These are phyloP conservation scores for Coryphaenoides rupestris DNA, from an alignment of 2,113 vertebrate genomes.

Conservation along the genomic window DNA sequence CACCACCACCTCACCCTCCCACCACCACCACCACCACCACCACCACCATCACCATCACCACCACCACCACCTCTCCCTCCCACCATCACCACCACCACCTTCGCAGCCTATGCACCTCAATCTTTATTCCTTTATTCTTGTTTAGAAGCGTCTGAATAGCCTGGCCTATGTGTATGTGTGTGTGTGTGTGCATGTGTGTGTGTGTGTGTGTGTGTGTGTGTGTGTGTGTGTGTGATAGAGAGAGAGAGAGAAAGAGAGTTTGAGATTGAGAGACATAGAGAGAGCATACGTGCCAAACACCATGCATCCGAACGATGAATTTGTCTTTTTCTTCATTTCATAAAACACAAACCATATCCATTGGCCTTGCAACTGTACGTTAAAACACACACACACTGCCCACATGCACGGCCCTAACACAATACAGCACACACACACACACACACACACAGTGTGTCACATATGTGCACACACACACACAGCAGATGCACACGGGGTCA, in stretches of 20 bases:
- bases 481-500: not conserved
- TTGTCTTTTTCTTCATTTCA: too few relatives aligned
- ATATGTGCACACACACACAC: slow-evolving; percentile 4
- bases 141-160: slow-evolving; percentile 28
- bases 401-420: slow-evolving; percentile 7
- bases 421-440: slow-evolving; percentile 7
- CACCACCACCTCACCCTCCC: slow-evolving; percentile 42
- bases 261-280: not conserved
- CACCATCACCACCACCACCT: slow-evolving; percentile 16
- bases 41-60: slow-evolving; percentile 10
- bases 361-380: not conserved
- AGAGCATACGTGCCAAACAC: slow-evolving; percentile 34
- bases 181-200: too few relatives aligned
- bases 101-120: slow-evolving; percentile 16
- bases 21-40: slow-evolving; percentile 12
- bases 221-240: not conserved
- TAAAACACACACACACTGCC: slow-evolving; percentile 33
- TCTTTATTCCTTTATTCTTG: too few relatives aligned
- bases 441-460: too few relatives aligned
- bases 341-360: too few relatives aligned
- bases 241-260: not conserved
- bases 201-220: too few relatives aligned
- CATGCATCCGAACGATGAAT: slow-evolving; percentile 29
- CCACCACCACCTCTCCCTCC: slow-evolving; percentile 39
- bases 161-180: slow-evolving; percentile 15